Evolutionary conservation across 1,140 invertebrate species (phyloP), one percentile per base, ranked within the genome.

Genomic region (Drosophila sucinea): DNA sequence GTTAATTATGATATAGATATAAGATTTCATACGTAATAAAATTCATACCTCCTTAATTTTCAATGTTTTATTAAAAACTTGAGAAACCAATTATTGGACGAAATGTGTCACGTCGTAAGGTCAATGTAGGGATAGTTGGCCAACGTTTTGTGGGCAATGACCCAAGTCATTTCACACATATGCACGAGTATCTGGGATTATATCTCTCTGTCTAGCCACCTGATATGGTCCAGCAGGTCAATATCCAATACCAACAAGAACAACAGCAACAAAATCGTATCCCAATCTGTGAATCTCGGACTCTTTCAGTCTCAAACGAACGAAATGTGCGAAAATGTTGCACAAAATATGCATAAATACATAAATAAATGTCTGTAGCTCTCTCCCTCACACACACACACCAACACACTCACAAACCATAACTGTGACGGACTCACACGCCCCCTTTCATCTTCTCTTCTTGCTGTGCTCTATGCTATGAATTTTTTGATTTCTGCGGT

Each of bases 311-410:
- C 60, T 11, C 8, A 40, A 62, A 3, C 35, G 30, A 63, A 29
- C 54, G 62, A 77, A 80, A 74, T 80, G 79, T 72, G 65, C 66
- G 60, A 77, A 76, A 76, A 70, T 77, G 41, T 78, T 71, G 73
- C 82, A 73, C 82, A 76, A 85, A 85, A 85, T 85, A 85, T 85
- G 70, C 82, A 87, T 82, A 86, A 86, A 87, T 86, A 82, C 71
- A 86, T 82, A 86, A 86, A 87, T 87, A 86, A 86, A 79, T 82
- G 79, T 82, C 75, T 74, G 71, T 35, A 61, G 62, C 67, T 55
- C 47, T 25, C 27, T 17, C 40, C 44, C 60, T 41, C 47, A 63
- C 33, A 55, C 29, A 55, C 58, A 58, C 25, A 23, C 32, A 66
- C 23, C 58, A 29, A 58, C 35, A 47, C 44, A 47, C 6, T 60